phyloP scores from a whole-genome alignment of 2,797 vertebrate genomes.

The Simalia tracyae region DNA sequence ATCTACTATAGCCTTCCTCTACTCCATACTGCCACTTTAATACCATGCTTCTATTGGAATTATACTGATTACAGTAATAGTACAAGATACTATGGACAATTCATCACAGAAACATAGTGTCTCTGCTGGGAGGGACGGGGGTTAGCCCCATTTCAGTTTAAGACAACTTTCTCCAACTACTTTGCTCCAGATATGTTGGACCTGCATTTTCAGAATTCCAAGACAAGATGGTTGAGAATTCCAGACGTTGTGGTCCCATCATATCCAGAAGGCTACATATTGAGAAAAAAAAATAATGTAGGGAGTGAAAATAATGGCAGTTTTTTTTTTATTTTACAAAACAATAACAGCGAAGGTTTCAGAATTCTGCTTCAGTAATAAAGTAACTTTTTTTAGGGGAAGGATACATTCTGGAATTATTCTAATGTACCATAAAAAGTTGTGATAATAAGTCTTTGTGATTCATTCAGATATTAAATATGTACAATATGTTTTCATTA shows the following conservation, averaged over 20 bases:
- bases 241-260: neutral
- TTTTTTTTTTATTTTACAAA: neutral
- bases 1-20: neutral
- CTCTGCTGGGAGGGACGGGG: neutral
- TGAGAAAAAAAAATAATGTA: neutral
- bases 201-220: neutral
- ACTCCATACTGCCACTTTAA: neutral
- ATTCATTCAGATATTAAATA: slow-evolving; percentile 15
- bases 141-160: neutral
- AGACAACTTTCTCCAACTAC: neutral
- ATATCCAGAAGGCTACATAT: neutral
- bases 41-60: neutral
- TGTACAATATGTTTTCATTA: neutral
- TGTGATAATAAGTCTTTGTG: neutral
- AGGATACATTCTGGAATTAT: neutral
- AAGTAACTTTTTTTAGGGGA: neutral
- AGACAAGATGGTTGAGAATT: neutral
- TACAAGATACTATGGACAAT: neutral
- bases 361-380: neutral
- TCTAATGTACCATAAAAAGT: neutral
- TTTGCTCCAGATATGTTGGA: neutral
- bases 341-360: neutral
- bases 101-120: neutral
- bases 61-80: neutral
- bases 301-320: neutral